Evolutionary conservation across 2,888 invertebrate genomes (phyloP).

Genomic region (Apodemia mormo): DNA sequence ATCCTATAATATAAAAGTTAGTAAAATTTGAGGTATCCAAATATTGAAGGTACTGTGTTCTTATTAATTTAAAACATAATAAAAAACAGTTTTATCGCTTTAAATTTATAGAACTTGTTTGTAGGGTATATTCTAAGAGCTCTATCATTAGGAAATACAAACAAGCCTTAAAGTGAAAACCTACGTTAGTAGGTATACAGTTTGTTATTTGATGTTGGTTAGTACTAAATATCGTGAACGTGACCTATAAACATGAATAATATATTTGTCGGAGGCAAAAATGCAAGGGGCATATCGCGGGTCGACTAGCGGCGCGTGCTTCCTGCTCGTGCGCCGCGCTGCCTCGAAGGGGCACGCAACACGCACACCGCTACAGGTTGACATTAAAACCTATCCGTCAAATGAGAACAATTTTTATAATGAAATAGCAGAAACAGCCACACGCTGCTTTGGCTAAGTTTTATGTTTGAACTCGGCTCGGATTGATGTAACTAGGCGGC

Average conservation of each 20-base stretch:
- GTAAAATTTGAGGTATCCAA: no score
- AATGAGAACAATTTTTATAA: background rate
- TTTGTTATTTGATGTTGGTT: background rate
- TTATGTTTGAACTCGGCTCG: no score
- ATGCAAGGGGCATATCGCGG: conserved; percentile 48
- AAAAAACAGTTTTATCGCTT: no score
- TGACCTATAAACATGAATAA: conserved; percentile 55
- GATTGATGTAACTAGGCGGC: no score
- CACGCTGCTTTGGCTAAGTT: no score
- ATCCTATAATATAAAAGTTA: no score
- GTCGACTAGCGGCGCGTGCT: conserved; percentile 61
- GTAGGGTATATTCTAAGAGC: no score
- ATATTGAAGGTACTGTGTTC: no score
- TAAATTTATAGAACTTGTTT: no score
- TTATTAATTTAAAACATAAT: no score
- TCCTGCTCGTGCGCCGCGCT: conserved; percentile 55
- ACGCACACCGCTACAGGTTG: conserved; percentile 46
- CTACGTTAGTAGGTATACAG: background rate
- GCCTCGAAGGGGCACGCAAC: conserved; percentile 45
- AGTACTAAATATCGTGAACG: conserved; percentile 34
- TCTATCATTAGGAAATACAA: no score
- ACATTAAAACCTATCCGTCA: background rate
- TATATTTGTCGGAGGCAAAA: conserved; percentile 52
- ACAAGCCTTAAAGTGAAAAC: conserved; percentile 1
- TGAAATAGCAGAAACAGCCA: no score